Percentiles rank a stretch among this genome's conserved stretches.
phyloP scores from a whole-genome alignment of 1,140 invertebrate genomes.

The Frieseomelitta varia region DNA sequence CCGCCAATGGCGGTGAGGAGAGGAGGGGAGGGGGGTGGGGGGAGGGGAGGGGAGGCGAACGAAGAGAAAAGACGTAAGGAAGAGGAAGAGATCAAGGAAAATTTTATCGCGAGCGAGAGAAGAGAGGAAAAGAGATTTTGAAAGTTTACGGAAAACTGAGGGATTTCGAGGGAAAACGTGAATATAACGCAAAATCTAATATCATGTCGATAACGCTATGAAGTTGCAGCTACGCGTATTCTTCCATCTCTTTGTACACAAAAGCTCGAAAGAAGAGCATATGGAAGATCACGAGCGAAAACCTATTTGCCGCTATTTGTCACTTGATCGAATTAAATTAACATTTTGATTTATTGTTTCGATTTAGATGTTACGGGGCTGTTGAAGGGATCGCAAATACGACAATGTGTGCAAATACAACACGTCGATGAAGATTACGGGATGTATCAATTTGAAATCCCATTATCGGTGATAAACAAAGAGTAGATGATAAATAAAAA shows the following conservation, averaged over 20 bases:
- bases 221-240: not conserved
- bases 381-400: not conserved
- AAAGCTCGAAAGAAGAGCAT: not conserved
- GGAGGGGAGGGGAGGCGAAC: not conserved
- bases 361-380: not conserved
- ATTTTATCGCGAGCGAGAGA: constrained; percentile 22
- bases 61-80: not conserved
- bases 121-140: constrained; percentile 17
- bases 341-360: not conserved
- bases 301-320: too few relatives aligned
- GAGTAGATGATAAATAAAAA: not conserved
- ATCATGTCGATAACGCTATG: not conserved
- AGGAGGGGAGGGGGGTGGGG: not conserved
- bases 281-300: not conserved
- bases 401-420: not conserved
- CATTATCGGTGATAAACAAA: not conserved
- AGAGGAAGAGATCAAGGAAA: constrained; percentile 20
- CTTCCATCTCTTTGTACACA: not conserved
- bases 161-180: not conserved
- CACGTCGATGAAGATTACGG: not conserved
- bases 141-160: not conserved
- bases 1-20: too few relatives aligned
- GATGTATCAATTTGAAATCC: too few relatives aligned
- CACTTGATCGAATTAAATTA: not conserved
- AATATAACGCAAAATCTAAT: not conserved